Percentiles rank a stretch among this genome's conserved stretches.
Evolutionary conservation across 2,113 vertebrate species (phyloP).

Genomic region (Varanus salvator): DNA sequence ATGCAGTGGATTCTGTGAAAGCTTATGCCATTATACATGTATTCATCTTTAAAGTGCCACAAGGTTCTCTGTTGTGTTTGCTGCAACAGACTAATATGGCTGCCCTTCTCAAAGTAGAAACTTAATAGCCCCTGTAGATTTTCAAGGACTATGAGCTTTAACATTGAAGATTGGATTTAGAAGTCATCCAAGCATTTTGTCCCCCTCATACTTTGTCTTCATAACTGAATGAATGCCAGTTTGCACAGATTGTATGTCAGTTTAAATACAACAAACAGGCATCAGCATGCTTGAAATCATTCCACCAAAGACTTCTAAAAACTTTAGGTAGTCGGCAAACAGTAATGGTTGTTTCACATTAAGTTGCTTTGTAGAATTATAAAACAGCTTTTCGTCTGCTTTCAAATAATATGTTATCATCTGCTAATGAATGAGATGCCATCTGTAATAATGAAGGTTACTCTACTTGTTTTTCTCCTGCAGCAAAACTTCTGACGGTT

Average conservation of each 20-base stretch:
- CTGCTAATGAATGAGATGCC: slow-evolving; percentile 72
- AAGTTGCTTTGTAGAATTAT: slow-evolving; percentile 76
- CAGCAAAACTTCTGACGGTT: slow-evolving; percentile 76
- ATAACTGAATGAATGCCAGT: slow-evolving; percentile 75
- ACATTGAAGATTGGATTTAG: slow-evolving; percentile 69
- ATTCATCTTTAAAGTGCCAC: neutral
- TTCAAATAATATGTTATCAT: slow-evolving; percentile 78
- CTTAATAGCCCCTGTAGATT: slow-evolving; percentile 67
- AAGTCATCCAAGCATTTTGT: slow-evolving; percentile 77
- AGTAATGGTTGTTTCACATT: slow-evolving; percentile 66
- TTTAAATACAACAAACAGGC: slow-evolving; percentile 73
- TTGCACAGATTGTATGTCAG: slow-evolving; percentile 79
- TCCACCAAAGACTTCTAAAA: slow-evolving; percentile 75
- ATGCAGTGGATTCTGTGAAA: neutral
- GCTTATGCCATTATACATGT: neutral
- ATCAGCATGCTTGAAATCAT: slow-evolving; percentile 72
- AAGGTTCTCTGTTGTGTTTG: neutral
- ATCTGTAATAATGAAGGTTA: slow-evolving; percentile 77
- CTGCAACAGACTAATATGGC: neutral
- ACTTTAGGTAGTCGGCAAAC: slow-evolving; percentile 69
- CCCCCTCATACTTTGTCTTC: slow-evolving; percentile 73
- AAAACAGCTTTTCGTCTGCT: slow-evolving; percentile 74
- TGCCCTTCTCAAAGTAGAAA: neutral
- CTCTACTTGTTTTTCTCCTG: slow-evolving; percentile 71
- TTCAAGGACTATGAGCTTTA: slow-evolving; percentile 66